These are phyloP conservation scores for Micrasema longulum DNA, from an alignment of 1,140 invertebrate genomes.

Conservation along the genomic window DNA sequence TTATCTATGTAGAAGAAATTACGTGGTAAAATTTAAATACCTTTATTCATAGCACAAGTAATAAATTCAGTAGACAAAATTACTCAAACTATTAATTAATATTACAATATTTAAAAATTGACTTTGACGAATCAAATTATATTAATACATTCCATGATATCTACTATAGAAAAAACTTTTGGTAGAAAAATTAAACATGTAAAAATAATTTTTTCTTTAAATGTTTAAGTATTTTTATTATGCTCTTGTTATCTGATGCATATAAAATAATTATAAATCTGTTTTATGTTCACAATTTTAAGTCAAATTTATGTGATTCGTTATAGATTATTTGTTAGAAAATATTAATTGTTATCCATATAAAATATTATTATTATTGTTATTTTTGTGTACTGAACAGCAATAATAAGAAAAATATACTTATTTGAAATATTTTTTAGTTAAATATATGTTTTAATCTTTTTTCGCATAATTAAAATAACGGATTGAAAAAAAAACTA, in stretches of 20 bases:
- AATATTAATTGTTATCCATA: constrained; percentile 10
- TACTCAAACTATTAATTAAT: no score
- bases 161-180: constrained; percentile 10
- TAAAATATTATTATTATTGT: constrained; percentile 13
- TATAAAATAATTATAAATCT: constrained; percentile 1
- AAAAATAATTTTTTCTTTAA: constrained; percentile 1
- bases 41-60: background rate
- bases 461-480: no score
- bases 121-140: background rate
- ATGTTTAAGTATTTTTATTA: constrained; percentile 9
- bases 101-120: no score
- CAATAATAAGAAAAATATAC: constrained; percentile 4
- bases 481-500: no score
- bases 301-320: constrained; percentile 28
- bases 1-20: background rate
- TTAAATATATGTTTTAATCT: no score
- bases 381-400: constrained; percentile 25
- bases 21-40: background rate
- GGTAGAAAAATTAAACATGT: constrained; percentile 6
- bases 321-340: constrained; percentile 29
- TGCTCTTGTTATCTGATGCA: constrained; percentile 8
- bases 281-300: constrained; percentile 17
- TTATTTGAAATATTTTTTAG: no score
- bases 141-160: constrained; percentile 18
- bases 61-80: no score